phyloP scores from a whole-genome alignment of 2,797 vertebrate genomes.

The Acanthopagrus latus region DNA sequence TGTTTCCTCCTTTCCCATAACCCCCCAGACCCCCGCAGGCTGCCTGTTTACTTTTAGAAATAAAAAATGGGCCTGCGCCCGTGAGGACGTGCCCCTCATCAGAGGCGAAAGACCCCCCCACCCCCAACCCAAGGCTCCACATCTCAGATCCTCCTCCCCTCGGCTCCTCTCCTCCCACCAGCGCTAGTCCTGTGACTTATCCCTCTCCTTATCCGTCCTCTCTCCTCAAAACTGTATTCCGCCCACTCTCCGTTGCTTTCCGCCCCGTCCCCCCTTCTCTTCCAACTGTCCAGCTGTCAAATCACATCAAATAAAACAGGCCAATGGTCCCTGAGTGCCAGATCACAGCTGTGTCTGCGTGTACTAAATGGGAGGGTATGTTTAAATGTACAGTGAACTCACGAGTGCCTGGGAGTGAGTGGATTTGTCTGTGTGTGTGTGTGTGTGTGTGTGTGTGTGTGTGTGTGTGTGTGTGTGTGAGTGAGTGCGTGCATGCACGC shows the following conservation, averaged over 20 bases:
- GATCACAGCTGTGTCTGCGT: conserved; percentile 85
- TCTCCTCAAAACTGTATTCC: conserved; percentile 77
- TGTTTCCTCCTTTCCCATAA: conserved; percentile 99
- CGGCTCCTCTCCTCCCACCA: conserved; percentile 61
- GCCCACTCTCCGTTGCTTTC: conserved; percentile 72
- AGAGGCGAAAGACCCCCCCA: conserved; percentile 72
- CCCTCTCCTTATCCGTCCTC: conserved; percentile 66
- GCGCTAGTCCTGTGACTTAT: conserved; percentile 75
- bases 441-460: conserved; percentile 25
- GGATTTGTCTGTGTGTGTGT: conserved; percentile 32
- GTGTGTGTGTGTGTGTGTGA: conserved; percentile 29
- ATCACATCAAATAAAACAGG: conserved; percentile 87
- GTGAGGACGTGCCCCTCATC: conserved; percentile 87
- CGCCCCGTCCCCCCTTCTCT: conserved; percentile 69
- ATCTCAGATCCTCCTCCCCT: conserved; percentile 70
- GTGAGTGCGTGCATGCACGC: too few species aligned
- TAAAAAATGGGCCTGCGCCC: conserved; percentile 95
- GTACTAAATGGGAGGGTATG: conserved; percentile 78
- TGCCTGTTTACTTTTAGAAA: conserved; percentile 99
- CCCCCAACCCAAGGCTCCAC: conserved; percentile 66
- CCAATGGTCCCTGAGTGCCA: conserved; percentile 84
- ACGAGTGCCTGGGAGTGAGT: conserved; percentile 70
- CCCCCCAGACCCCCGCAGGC: conserved; percentile 97
- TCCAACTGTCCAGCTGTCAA: conserved; percentile 92
- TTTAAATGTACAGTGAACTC: conserved; percentile 83